Evolutionary conservation across 2,888 invertebrate species (phyloP), one percentile per base, ranked within the genome.

Genomic region (Isotomurus palustris): DNA sequence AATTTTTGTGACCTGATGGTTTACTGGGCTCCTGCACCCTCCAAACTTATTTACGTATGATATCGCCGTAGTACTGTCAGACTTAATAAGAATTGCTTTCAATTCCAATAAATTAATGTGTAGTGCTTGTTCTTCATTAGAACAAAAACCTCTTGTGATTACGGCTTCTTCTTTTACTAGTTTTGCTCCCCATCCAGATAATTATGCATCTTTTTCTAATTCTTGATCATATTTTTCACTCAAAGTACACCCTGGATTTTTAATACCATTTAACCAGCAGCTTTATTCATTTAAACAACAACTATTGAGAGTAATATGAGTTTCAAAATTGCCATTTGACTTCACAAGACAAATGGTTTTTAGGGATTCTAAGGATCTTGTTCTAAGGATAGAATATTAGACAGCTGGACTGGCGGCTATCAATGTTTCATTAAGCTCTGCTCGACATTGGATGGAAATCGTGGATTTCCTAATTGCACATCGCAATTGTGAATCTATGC

Each of bases 61-160:
- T 17, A 63, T 58, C 1, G 64, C 58, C 1, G 58, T 58, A 14
- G 47, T 56, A 48, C 43, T 58, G 22, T 63, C 62, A 12, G 41
- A 19, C 12, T 52, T 14, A 24, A 63, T 8, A 4, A 62, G 32
- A 41, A 62, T 53, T n/a, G 62, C 62, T 25, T 36, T 24, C n/a
- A 62, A 12, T 50, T 59, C 56, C 17, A 62, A 22, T 6, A 25
- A n/a, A 27, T 62, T 62, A n/a, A 62, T 62, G 43, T 48, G 36
- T 4, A 49, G 19, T 17, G 3, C 4, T 12, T 12, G 1, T 24
- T 59, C 56, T 1, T 10, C 32, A 10, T 1, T 4, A 17, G 53
- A 28, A 59, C 62, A 62, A 12, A 36, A 45, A 17, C 62, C 62
- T n/a, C 36, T n/a, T 1, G 49, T 51, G 2, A n/a, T 19, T 1